Evolutionary conservation across 2,888 invertebrate species (phyloP).

Genomic region (Lasioglossum figueresi): DNA sequence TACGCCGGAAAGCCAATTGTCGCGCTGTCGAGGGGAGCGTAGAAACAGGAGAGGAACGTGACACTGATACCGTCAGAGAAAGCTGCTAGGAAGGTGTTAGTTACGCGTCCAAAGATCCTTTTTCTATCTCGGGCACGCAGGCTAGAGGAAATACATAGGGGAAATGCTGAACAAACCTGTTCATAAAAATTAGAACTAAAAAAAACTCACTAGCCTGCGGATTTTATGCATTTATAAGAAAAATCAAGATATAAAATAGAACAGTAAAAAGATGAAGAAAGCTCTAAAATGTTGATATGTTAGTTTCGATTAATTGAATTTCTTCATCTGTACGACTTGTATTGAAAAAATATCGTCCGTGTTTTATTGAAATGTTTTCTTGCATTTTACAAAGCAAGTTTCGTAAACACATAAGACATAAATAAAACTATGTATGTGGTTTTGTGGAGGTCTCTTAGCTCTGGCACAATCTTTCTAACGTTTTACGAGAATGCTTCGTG

Average conservation of each 20-base stretch:
- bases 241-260: background rate
- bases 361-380: background rate
- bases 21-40: conserved; percentile 2
- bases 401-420: background rate
- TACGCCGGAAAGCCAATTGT: conserved; percentile 37
- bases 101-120: conserved; percentile 1
- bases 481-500: background rate
- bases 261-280: background rate
- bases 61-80: conserved; percentile 44
- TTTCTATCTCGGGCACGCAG: background rate
- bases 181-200: background rate
- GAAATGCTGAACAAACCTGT: background rate
- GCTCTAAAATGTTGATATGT: background rate
- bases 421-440: background rate
- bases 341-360: background rate
- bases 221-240: no score
- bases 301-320: background rate
- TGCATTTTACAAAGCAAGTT: background rate
- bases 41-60: conserved; percentile 18
- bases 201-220: background rate
- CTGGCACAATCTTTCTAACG: background rate
- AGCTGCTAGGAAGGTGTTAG: conserved; percentile 30
- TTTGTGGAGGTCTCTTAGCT: background rate
- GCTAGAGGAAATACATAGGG: background rate
- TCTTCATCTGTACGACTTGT: background rate